Evolutionary conservation across 2,888 invertebrate species (phyloP).

Genomic region (Xestia ashworthii): DNA sequence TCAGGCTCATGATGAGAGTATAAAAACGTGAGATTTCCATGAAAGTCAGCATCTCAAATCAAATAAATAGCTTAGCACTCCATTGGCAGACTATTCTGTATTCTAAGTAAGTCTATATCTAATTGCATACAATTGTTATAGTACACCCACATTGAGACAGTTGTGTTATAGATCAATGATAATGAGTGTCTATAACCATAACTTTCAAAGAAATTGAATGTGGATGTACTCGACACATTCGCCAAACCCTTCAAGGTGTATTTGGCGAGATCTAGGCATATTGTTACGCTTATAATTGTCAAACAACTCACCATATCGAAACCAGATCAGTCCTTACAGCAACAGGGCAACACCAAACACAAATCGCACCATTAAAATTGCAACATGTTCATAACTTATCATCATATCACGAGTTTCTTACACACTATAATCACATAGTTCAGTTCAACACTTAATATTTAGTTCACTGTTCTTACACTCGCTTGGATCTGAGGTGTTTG

Average conservation of each 20-base stretch:
- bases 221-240: constrained; percentile 5
- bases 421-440: constrained; percentile 63
- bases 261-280: neutral
- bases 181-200: neutral
- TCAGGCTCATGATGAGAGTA: neutral
- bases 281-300: neutral
- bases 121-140: neutral
- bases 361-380: constrained; percentile 63
- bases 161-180: neutral
- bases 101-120: constrained; percentile 5
- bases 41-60: neutral
- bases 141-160: neutral
- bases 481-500: constrained; percentile 72
- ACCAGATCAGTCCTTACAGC: constrained; percentile 45
- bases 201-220: neutral
- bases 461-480: constrained; percentile 67
- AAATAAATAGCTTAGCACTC: constrained; percentile 24
- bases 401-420: constrained; percentile 61
- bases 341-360: constrained; percentile 56
- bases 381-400: constrained; percentile 55
- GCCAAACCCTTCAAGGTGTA: neutral
- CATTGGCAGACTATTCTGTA: constrained; percentile 26
- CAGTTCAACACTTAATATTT: constrained; percentile 48
- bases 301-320: constrained; percentile 59
- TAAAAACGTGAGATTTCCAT: neutral